Base-by-base conservation (phyloP, 2,888 invertebrate genomes). In the Plemyria rubiginata region DNA sequence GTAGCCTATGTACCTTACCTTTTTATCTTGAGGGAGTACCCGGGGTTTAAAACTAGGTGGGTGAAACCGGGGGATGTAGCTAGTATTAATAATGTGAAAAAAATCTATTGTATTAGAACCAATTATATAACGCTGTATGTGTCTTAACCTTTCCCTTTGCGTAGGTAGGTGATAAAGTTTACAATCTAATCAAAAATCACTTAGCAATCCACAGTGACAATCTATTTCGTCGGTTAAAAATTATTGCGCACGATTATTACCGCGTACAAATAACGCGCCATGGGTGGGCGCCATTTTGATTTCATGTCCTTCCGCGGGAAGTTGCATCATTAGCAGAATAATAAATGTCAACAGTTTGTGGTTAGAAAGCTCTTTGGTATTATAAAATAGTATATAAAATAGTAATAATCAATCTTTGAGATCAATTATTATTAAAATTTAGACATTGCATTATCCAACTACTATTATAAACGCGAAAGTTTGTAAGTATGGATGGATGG, bases 231-330 rank as follows among this genome's bases (percentile, higher is more conserved):
- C n/a, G n/a, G n/a, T n/a, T n/a, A 65, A 72, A 70, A 72, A 57
- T 68, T 60, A 67, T 55, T 61, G 57, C 63, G 60, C 52, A 67
- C 50, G 32, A 81, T 85, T 82, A 84, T 84, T 84, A 85, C 73
- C 72, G 71, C 65, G 81, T 83, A 88, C 87, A 86, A 87, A 87
- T 83, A 72, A 68, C 54, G 71, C 87, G 70, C 88, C 70, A 79
- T 85, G 89, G 90, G 90, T 87, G 90, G 88, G 74, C 81, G 82
- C 86, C 84, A 88, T 88, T 82, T 86, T 84, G 83, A 74, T 80
- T 77, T 77, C 78, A 79, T 22, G 22, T 81, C 77, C 78, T 78
- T 80, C 75, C 77, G 76, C 74, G 74, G 85, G 84, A 85, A 77
- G 77, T 75, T 68, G 61, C 70, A 72, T 81, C 79, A 79, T 82